Conservation (phyloP, 2,888 invertebrate genomes). For the Hyppa rectilinea region DNA sequence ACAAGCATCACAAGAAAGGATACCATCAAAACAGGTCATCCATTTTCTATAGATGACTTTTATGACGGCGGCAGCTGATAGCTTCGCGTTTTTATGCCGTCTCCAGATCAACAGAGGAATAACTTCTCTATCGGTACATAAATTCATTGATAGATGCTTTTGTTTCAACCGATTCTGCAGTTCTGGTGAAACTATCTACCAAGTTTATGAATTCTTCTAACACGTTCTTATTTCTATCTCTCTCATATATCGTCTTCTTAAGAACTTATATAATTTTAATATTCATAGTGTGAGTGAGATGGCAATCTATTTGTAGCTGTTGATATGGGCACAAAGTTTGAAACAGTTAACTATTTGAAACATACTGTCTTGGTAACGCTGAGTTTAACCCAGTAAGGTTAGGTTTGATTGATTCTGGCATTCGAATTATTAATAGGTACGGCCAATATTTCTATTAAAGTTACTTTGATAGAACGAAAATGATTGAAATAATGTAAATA, state of each 20-base stretch:
- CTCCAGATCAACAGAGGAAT: conserved; percentile 42
- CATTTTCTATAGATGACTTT: conserved; percentile 44
- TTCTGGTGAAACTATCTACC: conserved; percentile 25
- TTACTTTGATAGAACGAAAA: neutral
- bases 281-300: conserved; percentile 9
- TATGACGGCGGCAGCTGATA: conserved; percentile 49
- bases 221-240: neutral
- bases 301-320: neutral
- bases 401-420: conserved; percentile 3
- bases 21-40: conserved; percentile 33
- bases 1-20: conserved; percentile 9
- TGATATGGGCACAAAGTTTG: conserved; percentile 3
- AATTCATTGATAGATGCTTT: conserved; percentile 48
- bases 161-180: conserved; percentile 36
- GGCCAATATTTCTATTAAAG: neutral
- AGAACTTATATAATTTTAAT: neutral
- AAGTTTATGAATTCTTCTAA: conserved; percentile 8
- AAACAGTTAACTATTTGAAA: conserved; percentile 12
- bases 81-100: conserved; percentile 49
- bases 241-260: neutral
- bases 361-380: neutral
- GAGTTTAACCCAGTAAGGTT: conserved; percentile 13
- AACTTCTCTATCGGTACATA: conserved; percentile 39
- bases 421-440: neutral
- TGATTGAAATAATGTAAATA: neutral